A percentile compares a stretch with the other conserved stretches of the same genome.
phyloP scores from a whole-genome alignment of 1,140 invertebrate genomes.

The Drosophila parabipectinata region DNA sequence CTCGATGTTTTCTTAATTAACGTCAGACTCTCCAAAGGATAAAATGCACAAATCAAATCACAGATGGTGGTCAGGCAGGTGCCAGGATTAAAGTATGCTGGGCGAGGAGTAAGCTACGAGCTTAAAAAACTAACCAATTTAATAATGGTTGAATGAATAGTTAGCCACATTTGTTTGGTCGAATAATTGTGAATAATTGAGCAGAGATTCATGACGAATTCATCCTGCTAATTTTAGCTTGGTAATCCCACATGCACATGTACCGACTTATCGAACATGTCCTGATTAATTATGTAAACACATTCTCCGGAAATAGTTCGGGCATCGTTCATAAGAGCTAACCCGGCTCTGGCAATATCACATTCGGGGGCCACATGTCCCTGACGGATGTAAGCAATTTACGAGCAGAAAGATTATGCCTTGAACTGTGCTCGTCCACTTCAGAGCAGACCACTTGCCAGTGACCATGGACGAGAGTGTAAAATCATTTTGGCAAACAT shows the following conservation, averaged over 20 bases:
- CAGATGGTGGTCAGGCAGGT: conserved; percentile 12
- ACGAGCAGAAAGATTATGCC: conserved; percentile 41
- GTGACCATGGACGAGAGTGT: conserved; percentile 41
- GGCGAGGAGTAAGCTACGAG: background rate
- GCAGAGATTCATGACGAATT: conserved; percentile 10
- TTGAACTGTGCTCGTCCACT: conserved; percentile 28
- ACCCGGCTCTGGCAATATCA: conserved; percentile 9
- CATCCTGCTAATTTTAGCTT: conserved; percentile 16
- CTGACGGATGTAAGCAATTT: conserved; percentile 47
- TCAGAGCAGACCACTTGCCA: conserved; percentile 25
- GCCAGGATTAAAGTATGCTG: background rate
- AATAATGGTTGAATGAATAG: background rate
- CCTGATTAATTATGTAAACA: conserved; percentile 38
- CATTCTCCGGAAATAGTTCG: conserved; percentile 20
- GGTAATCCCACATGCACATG: conserved; percentile 11
- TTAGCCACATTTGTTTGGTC: background rate
- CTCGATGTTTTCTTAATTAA: conserved; percentile 44
- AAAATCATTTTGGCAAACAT: conserved; percentile 67
- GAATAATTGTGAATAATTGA: conserved; percentile 26
- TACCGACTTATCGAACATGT: conserved; percentile 23
- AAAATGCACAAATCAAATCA: conserved; percentile 42
- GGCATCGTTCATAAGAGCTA: conserved; percentile 3
- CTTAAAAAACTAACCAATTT: background rate
- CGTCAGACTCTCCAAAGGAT: conserved; percentile 21
- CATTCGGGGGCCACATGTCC: conserved; percentile 23